A percentile compares a stretch with the other conserved stretches of the same genome.
Evolutionary conservation across 2,113 vertebrate species (phyloP).

Genomic region (Cygnus buccinator): DNA sequence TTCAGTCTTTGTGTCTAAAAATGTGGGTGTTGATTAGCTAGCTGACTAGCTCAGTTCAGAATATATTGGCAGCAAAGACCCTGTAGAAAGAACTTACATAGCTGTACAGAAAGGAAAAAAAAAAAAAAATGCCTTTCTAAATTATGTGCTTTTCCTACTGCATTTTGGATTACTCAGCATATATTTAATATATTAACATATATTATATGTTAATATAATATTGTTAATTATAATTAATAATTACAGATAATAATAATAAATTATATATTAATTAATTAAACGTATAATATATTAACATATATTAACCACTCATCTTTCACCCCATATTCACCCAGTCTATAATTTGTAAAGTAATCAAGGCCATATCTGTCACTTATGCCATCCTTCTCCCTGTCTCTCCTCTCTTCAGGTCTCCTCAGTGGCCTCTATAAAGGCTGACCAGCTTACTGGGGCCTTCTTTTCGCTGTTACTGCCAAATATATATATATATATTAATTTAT

Average conservation of each 20-base stretch:
- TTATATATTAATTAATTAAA: too few relatives aligned
- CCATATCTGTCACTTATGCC: background rate
- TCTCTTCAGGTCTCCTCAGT: background rate
- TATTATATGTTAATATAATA: too few relatives aligned
- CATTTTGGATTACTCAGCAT: background rate
- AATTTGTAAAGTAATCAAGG: background rate
- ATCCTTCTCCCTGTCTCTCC: background rate
- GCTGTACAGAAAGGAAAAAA: too few relatives aligned
- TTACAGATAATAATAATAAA: too few relatives aligned
- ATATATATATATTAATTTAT: background rate
- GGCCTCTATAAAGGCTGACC: background rate
- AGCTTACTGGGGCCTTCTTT: background rate
- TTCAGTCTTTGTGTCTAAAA: background rate
- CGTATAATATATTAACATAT: background rate
- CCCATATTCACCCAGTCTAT: background rate
- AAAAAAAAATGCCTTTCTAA: background rate
- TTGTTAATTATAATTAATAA: too few relatives aligned
- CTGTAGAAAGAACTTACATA: background rate
- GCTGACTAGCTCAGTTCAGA: background rate
- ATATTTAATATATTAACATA: background rate
- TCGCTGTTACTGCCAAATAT: background rate
- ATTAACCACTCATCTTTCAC: background rate
- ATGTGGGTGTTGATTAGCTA: background rate
- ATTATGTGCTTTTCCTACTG: background rate
- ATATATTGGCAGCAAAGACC: background rate